Conservation (phyloP, 2,113 vertebrate species). For the Oenanthe oenanthe region DNA sequence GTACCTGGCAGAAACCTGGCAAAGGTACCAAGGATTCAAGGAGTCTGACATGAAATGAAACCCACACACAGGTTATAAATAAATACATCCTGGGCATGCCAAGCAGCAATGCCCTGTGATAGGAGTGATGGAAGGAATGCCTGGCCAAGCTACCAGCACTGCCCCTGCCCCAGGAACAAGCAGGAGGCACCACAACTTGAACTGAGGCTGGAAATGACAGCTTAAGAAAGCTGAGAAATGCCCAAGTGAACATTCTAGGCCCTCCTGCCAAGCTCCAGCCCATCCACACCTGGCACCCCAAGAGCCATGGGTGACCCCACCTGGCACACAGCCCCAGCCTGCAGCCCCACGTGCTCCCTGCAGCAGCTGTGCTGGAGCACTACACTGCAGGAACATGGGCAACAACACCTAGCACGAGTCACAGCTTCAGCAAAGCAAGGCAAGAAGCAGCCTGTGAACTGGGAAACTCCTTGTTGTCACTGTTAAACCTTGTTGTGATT, state of each 20-base stretch:
- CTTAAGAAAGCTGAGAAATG: background rate
- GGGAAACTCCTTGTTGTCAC: background rate
- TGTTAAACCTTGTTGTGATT: background rate
- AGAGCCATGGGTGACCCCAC: accelerated
- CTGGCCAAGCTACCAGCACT: background rate
- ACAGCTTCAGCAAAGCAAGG: background rate
- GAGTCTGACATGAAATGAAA: background rate
- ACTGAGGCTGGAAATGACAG: background rate
- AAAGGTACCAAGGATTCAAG: background rate
- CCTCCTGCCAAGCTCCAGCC: background rate
- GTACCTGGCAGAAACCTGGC: background rate
- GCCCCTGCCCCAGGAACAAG: background rate
- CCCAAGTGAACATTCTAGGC: background rate
- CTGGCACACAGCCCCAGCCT: background rate
- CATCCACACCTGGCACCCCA: background rate
- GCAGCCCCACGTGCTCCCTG: accelerated
- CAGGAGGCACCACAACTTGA: background rate
- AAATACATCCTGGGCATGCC: background rate
- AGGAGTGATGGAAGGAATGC: background rate
- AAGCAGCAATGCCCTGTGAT: background rate
- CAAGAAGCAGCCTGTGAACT: background rate
- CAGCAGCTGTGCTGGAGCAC: accelerated
- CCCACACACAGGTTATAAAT: background rate
- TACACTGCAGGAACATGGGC: too few relatives aligned
- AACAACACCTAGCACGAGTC: background rate